Base-by-base conservation (phyloP, 2,888 invertebrate genomes). In the Macropis europaea region DNA sequence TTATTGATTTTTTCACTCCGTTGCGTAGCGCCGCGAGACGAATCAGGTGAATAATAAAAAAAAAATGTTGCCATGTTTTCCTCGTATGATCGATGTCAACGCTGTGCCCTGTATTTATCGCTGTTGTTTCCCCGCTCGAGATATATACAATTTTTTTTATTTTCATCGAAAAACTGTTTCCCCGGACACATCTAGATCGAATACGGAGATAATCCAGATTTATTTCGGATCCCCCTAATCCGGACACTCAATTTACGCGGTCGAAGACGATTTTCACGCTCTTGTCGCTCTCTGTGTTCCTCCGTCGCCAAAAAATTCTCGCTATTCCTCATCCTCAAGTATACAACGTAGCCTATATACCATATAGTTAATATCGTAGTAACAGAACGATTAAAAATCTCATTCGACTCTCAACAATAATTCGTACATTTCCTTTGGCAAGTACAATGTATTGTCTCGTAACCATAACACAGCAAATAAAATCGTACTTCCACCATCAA, bases 391-490 rank as follows among this genome's bases (percentile, higher is more conserved):
- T 75, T 71, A 71, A 61, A 68, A 61, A 50, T 71, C 57, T 69
- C 47, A 61, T 50, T 43, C 38, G 42, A 26, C 38, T 57, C 30
- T 59, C 56, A 76, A 77, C 72, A 47, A 34, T 79, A 72, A 76
- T 72, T 76, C 72, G 64, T 72, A 68, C 52, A 48, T 54, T 45
- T 71, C 34, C 42, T 68, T 79, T 68, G 68, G 76, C 76, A 68
- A 76, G 72, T 48, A 50, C 54, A 56, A 62, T 68, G 73, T 78
- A 78, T 78, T 79, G 77, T 78, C 77, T 76, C 47, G 45, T 64
- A 71, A 74, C 50, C 36, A 32, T 61, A 57, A 56, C 72, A 61
- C 45, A 76, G 64, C 59, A 62, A 78, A 79, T 62, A 43, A 76
- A 79, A 79, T 28, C 38, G 34, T 61, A 71, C 30, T 43, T 32